These are phyloP conservation scores for Liasis olivaceus DNA, from an alignment of 2,797 vertebrate genomes.

Conservation along the genomic window DNA sequence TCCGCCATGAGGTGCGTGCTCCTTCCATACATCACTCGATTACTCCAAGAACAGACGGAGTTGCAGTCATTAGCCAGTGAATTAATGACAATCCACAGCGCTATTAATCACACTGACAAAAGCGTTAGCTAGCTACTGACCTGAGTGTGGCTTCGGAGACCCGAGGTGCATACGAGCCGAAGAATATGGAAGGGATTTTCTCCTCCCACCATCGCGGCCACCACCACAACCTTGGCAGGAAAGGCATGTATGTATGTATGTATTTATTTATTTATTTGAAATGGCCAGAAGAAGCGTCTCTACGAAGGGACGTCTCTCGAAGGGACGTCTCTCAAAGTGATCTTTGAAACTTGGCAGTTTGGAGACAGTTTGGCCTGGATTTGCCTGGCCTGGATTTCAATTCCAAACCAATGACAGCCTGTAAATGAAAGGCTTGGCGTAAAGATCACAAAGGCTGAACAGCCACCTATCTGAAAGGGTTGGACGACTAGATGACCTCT, in stretches of 20 bases:
- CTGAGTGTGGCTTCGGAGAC: constrained; percentile 80
- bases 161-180: constrained; percentile 58
- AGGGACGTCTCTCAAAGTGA: too few relatives aligned
- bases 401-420: background rate
- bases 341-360: background rate
- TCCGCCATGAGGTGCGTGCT: constrained; percentile 90
- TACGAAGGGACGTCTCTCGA: too few relatives aligned
- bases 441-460: too few relatives aligned
- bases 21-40: constrained; percentile 96
- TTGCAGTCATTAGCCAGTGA: constrained; percentile 98
- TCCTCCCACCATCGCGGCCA: fast-evolving
- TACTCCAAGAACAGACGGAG: constrained; percentile 84
- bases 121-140: constrained; percentile 86
- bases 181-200: constrained; percentile 18
- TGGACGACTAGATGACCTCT: too few relatives aligned
- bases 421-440: too few relatives aligned
- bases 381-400: background rate
- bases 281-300: too few relatives aligned
- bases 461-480: too few relatives aligned
- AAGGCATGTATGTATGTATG: too few relatives aligned
- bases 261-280: too few relatives aligned
- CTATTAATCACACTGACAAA: constrained; percentile 99
- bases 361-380: background rate
- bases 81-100: constrained; percentile 93
- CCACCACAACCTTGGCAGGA: background rate